These are phyloP conservation scores for Gorsachius magnificus DNA, from an alignment of 2,797 vertebrate genomes.

Conservation along the genomic window DNA sequence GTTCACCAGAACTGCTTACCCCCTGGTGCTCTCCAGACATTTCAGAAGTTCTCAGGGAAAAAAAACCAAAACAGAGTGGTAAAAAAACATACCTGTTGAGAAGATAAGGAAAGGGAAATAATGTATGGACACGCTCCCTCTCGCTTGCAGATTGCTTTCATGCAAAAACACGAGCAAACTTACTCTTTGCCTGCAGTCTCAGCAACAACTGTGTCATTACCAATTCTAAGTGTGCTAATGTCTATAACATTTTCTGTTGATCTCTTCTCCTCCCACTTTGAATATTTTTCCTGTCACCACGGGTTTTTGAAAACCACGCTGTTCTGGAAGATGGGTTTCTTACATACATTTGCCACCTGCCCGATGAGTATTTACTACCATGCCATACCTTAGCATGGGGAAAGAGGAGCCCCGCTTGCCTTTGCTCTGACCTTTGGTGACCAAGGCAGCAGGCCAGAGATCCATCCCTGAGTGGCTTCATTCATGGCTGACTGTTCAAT, in stretches of 20 bases:
- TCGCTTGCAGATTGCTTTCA: background rate
- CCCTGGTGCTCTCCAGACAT: background rate
- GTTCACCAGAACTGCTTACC: background rate
- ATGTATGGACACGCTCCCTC: background rate
- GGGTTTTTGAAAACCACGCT: background rate
- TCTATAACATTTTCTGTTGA: background rate
- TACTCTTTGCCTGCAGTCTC: background rate
- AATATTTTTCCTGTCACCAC: background rate
- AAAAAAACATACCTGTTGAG: background rate
- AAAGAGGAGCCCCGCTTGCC: background rate
- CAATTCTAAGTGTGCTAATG: background rate
- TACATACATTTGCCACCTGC: background rate
- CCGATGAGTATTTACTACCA: background rate
- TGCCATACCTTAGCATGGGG: background rate
- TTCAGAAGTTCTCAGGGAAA: background rate
- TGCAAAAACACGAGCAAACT: background rate
- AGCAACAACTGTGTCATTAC: background rate
- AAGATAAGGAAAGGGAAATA: background rate
- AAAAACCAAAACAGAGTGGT: background rate
- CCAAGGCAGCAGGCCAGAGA: background rate
- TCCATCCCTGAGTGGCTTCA: conserved; percentile 3
- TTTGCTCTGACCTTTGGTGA: background rate
- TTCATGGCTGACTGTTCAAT: conserved; percentile 10
- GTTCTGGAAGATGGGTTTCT: background rate
- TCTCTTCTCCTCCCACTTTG: background rate